phyloP scores from a whole-genome alignment of 2,888 invertebrate genomes.

The Hyles lineata region DNA sequence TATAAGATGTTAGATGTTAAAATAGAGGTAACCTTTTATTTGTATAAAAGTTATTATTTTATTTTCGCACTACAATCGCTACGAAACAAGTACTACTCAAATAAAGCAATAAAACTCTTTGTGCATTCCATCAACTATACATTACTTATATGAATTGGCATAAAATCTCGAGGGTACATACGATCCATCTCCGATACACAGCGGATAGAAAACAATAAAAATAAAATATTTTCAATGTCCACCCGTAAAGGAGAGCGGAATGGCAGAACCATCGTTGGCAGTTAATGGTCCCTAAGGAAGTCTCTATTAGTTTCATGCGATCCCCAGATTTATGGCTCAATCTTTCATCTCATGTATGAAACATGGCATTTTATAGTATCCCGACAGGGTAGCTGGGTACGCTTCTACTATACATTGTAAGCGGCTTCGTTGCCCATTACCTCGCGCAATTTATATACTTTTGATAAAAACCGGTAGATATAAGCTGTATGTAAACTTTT shows the following conservation, averaged over 20 bases:
- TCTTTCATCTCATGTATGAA: constrained; percentile 56
- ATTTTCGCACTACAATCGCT: too few species aligned
- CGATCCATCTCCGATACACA: background rate
- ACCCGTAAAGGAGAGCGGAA: constrained; percentile 32
- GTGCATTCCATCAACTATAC: too few species aligned
- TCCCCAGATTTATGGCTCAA: constrained; percentile 65
- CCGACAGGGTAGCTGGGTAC: constrained; percentile 41
- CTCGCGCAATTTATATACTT: constrained; percentile 20
- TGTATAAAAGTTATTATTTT: too few species aligned
- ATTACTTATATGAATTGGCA: background rate
- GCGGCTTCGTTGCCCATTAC: constrained; percentile 34
- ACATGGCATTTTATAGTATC: constrained; percentile 39
- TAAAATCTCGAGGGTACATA: background rate
- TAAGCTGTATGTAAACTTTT: background rate
- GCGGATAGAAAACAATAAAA: constrained; percentile 36
- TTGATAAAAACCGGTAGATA: background rate
- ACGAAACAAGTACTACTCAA: too few species aligned
- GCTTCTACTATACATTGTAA: constrained; percentile 40
- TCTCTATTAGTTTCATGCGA: constrained; percentile 68
- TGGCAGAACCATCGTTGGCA: constrained; percentile 52
- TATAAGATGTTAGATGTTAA: too few species aligned
- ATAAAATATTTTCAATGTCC: constrained; percentile 33
- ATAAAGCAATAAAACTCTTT: too few species aligned
- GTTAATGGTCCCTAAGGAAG: constrained; percentile 66
- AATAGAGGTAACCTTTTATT: too few species aligned